Conservation (phyloP, 1,140 invertebrate genomes). For the Meloidogyne chitwoodi region DNA sequence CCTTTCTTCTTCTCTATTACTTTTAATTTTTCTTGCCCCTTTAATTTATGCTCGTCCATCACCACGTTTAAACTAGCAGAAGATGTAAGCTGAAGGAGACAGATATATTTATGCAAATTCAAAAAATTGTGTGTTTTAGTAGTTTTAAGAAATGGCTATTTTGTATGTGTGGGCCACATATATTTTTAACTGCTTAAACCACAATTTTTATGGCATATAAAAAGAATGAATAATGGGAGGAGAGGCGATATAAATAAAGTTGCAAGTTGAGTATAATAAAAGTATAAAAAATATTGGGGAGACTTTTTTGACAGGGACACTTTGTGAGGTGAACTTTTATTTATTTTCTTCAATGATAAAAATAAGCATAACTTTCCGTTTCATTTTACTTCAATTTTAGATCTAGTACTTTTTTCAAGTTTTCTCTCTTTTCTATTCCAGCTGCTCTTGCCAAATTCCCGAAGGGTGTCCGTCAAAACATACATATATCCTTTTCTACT, state of each 20-base stretch:
- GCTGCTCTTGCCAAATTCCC: background rate
- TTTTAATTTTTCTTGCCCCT: background rate
- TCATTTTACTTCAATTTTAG: no score
- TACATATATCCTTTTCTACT: background rate
- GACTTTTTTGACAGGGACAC: no score
- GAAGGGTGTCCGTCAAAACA: background rate
- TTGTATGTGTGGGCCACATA: background rate
- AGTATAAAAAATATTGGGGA: no score
- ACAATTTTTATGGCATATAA: no score
- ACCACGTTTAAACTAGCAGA: background rate
- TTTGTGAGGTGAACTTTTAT: no score
- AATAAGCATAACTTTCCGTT: no score
- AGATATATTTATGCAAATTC: background rate
- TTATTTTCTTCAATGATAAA: no score
- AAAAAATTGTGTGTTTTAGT: background rate
- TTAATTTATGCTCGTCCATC: background rate
- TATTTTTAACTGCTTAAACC: background rate
- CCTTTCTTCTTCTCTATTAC: background rate
- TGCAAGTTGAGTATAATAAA: no score
- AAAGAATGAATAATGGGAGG: no score
- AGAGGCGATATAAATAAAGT: background rate
- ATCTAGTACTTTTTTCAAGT: no score
- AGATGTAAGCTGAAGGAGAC: background rate
- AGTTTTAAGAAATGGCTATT: background rate
- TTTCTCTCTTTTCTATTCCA: no score